Evolutionary conservation across 1,140 invertebrate species (phyloP), one percentile per base, ranked within the genome.

Genomic region (Drosophila ironensis): DNA sequence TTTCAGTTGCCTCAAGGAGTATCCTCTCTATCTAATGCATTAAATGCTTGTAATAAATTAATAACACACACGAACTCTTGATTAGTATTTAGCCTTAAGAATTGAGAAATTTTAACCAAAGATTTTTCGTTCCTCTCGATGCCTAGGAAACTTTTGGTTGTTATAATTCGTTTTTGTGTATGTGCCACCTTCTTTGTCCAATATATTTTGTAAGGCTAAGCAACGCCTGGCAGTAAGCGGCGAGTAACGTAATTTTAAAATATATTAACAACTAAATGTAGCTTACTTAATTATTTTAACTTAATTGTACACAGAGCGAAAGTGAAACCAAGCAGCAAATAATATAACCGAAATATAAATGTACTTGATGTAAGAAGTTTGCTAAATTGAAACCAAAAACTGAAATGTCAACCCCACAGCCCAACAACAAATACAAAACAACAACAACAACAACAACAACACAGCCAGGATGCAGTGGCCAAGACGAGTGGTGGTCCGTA

Each of bases 201-300:
- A 9, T 27, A 46, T 38, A 19, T 19, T 53, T 61, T 37, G 20
- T 37, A 60, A 7, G 53, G 38, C 53, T 41, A 60, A 35, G 28
- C 53, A 42, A 54, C 54, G 59, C 54, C 61, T 61, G 54, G 40
- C 35, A 59, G 40, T 60, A 54, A 59, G 78, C 46, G 73, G 73
- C 74, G 74, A 78, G 70, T 84, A 84, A 78, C 17, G 80, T 86
- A 84, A 84, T 74, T 84, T 84, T 84, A 66, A 73, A 78, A 74
- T 69, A 74, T 69, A 73, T 51, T 57, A 63, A 78, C 46, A 61
- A 84, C 67, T 84, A 70, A 82, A 82, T 73, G 80, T 82, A 82
- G 78, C 78, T 82, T 82, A 81, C 77, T 54, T 75, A 81, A 80
- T 81, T 75, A 82, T 82, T 82, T 82, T 84, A 84, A 82, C 73